A percentile compares a stretch with the other conserved stretches of the same genome.
Evolutionary conservation across 2,888 invertebrate species (phyloP).

Genomic region (Patella pellucida): DNA sequence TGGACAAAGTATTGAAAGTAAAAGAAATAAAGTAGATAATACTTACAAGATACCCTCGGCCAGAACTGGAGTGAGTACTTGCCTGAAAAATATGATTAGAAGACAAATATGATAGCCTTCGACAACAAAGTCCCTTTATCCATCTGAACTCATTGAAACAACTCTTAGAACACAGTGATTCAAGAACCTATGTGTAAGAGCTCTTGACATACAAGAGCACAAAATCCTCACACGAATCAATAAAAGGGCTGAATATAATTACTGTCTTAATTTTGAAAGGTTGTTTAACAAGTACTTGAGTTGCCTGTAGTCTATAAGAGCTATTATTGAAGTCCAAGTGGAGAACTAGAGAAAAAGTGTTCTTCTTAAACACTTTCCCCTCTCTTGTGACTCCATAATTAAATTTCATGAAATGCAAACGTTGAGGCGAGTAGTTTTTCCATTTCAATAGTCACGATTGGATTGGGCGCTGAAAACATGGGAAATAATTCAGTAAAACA

Average conservation of each 20-base stretch:
- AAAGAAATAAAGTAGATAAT: slow-evolving; percentile 6
- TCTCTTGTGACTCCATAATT: not conserved
- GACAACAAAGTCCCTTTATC: slow-evolving; percentile 5
- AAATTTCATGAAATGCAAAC: not conserved
- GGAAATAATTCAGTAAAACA: too few species aligned
- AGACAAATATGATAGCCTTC: slow-evolving; percentile 14
- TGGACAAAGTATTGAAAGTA: not conserved
- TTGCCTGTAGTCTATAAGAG: slow-evolving; percentile 12
- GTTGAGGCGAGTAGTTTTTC: not conserved
- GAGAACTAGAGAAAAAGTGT: slow-evolving; percentile 7
- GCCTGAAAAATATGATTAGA: slow-evolving; percentile 38
- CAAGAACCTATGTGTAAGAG: too few species aligned
- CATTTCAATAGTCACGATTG: not conserved
- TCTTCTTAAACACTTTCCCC: not conserved
- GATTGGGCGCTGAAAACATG: too few species aligned
- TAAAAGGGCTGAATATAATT: slow-evolving; percentile 14
- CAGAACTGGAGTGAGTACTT: slow-evolving; percentile 55
- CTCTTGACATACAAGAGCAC: too few species aligned
- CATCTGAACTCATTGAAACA: not conserved
- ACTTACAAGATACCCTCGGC: slow-evolving; percentile 56
- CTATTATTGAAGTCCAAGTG: slow-evolving; percentile 8
- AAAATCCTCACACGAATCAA: slow-evolving; percentile 11
- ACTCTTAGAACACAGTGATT: too few species aligned
- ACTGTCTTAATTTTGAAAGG: slow-evolving; percentile 23
- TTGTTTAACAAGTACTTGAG: slow-evolving; percentile 21